Conservation (phyloP, 2,888 invertebrate genomes). For the Thysanoteuthis rhombus region DNA sequence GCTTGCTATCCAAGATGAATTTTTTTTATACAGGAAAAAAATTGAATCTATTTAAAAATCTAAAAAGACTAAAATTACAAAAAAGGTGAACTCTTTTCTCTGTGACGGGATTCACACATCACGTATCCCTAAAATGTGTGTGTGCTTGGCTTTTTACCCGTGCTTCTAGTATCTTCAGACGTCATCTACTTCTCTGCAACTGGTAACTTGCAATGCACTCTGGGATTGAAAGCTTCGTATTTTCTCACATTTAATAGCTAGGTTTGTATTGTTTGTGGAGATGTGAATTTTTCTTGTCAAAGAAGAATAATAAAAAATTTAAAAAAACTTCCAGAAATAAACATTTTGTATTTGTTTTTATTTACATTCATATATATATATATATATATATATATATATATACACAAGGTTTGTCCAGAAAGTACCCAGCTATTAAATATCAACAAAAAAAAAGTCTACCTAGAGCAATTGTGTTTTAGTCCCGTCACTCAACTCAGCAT, state of each 20-base stretch:
- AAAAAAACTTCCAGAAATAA: slow-evolving; percentile 19
- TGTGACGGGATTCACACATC: neutral
- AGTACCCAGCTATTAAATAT: too few relatives aligned
- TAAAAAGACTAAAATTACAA: neutral
- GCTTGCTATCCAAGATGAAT: neutral
- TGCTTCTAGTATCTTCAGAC: slow-evolving; percentile 20
- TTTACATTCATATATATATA: neutral
- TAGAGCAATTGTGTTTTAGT: too few relatives aligned
- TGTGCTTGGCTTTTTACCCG: neutral
- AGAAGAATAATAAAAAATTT: slow-evolving; percentile 22
- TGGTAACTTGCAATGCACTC: slow-evolving; percentile 31
- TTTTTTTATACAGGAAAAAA: neutral
- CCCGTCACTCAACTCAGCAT: too few relatives aligned
- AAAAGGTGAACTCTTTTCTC: neutral
- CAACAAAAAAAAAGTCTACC: too few relatives aligned
- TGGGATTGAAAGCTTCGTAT: slow-evolving; percentile 28
- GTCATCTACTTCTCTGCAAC: slow-evolving; percentile 17
- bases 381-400: neutral
- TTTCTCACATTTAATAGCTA: slow-evolving; percentile 27
- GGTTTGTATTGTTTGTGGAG: slow-evolving; percentile 33
- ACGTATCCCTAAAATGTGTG: neutral
- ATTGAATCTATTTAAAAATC: neutral
- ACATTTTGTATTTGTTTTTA: slow-evolving; percentile 14
- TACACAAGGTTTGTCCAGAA: too few relatives aligned
- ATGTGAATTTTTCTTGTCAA: slow-evolving; percentile 31